Evolutionary conservation across 2,113 vertebrate species (phyloP), one percentile per base, ranked within the genome.

Genomic region (Dissostichus mawsoni): DNA sequence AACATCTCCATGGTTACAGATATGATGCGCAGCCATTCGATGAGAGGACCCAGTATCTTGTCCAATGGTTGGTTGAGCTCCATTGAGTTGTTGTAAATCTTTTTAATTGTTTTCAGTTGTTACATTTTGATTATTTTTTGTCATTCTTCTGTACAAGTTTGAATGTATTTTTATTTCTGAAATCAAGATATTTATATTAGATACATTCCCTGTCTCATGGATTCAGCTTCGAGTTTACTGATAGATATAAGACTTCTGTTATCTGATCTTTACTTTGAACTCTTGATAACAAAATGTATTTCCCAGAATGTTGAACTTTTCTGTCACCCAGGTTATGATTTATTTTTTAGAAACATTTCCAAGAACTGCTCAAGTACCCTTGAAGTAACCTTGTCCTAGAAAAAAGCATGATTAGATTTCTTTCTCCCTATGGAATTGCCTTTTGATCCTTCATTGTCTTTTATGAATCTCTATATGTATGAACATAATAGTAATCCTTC

Each of bases 1-100:
- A 78, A 88, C 78, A 81, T 90, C 87, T 87, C 84, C 91, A 91
- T 92, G 91, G 89, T 92, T 90, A 89, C 77, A 48, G 47, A 87
- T 73, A 23, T 80, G 89, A 87, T 78, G 74, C 82, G 17, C 87
- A 85, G 75, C 80, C 84, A 88, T 89, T 90, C 82, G 87, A 80
- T 80, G 63, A 82, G 80, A 86, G 81, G 79, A 84, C 52, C 81
- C 81, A 62, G 2, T 76, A 36, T 86, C 58, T 81, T 76, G 48
- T 87, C 85, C 84, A 90, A 87, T 92, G 88, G 86, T 90, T 92
- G 89, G 89, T 83, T 83, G 76, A 87, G 72, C 70, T 81, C 85
- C 76, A 84, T 76, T 74, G 69, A 85, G 47, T 78, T 69, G 16
- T 73, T 81, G 11, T 78, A 13, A 74, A 74, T 16, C 13, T 9